Evolutionary conservation across 2,888 invertebrate genomes (phyloP).

Genomic region (Antheraea assamensis): DNA sequence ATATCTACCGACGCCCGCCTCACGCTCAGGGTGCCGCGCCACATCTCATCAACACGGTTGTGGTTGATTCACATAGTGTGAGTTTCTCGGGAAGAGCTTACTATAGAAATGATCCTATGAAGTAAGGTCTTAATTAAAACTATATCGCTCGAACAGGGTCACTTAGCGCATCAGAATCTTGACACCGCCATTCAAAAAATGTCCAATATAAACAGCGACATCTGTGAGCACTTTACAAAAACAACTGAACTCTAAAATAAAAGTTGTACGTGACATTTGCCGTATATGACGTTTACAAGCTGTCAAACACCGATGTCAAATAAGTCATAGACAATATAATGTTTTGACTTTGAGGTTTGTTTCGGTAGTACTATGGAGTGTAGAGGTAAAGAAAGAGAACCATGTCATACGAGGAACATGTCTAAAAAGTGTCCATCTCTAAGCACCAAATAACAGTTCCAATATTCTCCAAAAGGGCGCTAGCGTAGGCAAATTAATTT

Average conservation of each 20-base stretch:
- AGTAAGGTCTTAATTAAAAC: conserved; percentile 36
- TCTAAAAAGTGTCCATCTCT: too few species aligned
- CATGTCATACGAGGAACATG: too few species aligned
- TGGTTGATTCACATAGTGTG: conserved; percentile 34
- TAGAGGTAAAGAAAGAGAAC: too few species aligned
- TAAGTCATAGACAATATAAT: not conserved
- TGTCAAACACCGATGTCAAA: not conserved
- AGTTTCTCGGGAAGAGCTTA: conserved; percentile 40
- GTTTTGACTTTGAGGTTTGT: not conserved
- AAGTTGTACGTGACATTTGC: too few species aligned
- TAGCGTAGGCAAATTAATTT: too few species aligned
- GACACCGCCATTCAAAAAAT: conserved; percentile 25
- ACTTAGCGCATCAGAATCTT: conserved; percentile 21
- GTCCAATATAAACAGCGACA: conserved; percentile 6
- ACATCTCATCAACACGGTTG: conserved; percentile 35
- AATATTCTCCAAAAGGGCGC: too few species aligned
- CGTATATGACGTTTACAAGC: not conserved
- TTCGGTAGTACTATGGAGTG: too few species aligned
- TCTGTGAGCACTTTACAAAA: conserved; percentile 11
- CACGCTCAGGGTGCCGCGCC: conserved; percentile 39
- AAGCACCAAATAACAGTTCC: too few species aligned
- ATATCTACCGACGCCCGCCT: conserved; percentile 28
- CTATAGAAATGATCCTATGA: conserved; percentile 46
- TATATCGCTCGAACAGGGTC: not conserved
- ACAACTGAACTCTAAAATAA: too few species aligned